phyloP scores from a whole-genome alignment of 2,888 invertebrate species.

The Hedychridium roseum region DNA sequence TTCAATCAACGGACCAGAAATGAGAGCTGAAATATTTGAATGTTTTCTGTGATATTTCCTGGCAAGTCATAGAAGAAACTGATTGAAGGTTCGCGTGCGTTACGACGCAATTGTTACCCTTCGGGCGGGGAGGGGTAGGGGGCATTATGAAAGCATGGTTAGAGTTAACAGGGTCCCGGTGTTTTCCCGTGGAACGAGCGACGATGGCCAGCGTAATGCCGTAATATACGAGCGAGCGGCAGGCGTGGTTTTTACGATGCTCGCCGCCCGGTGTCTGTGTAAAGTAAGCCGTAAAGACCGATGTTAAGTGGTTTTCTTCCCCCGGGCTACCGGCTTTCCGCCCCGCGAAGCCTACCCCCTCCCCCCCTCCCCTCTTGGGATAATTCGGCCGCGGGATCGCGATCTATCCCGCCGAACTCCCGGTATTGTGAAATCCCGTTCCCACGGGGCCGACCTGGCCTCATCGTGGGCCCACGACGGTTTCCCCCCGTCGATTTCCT shows the following conservation, averaged over 20 bases:
- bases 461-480: too few relatives aligned
- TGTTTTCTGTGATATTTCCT: too few relatives aligned
- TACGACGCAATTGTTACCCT: too few relatives aligned
- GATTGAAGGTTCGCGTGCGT: too few relatives aligned
- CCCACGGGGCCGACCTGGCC: conserved; percentile 23
- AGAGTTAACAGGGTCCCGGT: too few relatives aligned
- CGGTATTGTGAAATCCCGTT: conserved; percentile 24
- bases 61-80: too few relatives aligned
- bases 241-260: conserved; percentile 15
- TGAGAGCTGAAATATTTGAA: too few relatives aligned
- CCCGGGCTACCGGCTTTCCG: conserved; percentile 7
- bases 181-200: too few relatives aligned
- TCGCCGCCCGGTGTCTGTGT: conserved; percentile 15
- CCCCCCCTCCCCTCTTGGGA: neutral
- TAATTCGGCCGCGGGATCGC: conserved; percentile 18
- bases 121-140: too few relatives aligned
- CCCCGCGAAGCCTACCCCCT: conserved; percentile 2
- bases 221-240: conserved; percentile 3
- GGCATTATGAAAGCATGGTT: too few relatives aligned
- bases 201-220: neutral
- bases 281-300: conserved; percentile 20
- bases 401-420: conserved; percentile 27
- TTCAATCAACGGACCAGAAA: too few relatives aligned
- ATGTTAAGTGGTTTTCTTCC: conserved; percentile 11
- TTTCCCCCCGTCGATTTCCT: too few relatives aligned